Percentiles rank a stretch among this genome's conserved stretches.
Evolutionary conservation across 2,797 vertebrate species (phyloP).

Genomic region (Pipistrellus kuhlii): DNA sequence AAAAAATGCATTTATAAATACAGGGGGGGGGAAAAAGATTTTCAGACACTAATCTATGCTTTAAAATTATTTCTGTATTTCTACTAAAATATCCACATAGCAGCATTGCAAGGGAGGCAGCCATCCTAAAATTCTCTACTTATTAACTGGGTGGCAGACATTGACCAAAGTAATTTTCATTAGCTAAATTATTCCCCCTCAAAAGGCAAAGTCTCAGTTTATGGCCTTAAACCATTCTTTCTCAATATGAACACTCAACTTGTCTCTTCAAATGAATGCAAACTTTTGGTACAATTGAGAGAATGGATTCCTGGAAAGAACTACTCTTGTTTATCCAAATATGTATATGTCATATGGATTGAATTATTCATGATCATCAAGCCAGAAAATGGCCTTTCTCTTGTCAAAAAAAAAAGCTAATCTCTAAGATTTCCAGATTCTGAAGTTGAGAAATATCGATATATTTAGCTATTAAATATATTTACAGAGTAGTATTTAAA

Average conservation of each 20-base stretch:
- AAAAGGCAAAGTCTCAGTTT: background rate
- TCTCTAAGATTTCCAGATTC: constrained; percentile 20
- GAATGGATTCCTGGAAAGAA: constrained; percentile 36
- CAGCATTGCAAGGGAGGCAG: background rate
- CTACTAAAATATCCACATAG: background rate
- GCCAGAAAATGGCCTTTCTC: background rate
- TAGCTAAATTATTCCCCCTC: background rate
- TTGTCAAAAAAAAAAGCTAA: background rate
- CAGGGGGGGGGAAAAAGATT: background rate
- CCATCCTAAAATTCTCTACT: background rate
- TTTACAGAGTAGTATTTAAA: background rate
- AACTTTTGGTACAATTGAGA: background rate
- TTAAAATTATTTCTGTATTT: constrained; percentile 46
- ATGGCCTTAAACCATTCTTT: background rate
- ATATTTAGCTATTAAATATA: constrained; percentile 22
- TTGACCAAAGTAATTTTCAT: background rate
- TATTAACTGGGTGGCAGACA: background rate
- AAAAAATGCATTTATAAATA: constrained; percentile 5
- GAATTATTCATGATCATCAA: constrained; percentile 29
- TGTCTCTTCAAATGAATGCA: background rate
- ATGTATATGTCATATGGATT: background rate
- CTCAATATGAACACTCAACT: background rate
- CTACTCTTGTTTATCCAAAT: background rate
- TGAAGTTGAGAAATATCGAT: constrained; percentile 10
- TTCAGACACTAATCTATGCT: background rate